phyloP scores from a whole-genome alignment of 2,113 vertebrate genomes.

The Promerops cafer region DNA sequence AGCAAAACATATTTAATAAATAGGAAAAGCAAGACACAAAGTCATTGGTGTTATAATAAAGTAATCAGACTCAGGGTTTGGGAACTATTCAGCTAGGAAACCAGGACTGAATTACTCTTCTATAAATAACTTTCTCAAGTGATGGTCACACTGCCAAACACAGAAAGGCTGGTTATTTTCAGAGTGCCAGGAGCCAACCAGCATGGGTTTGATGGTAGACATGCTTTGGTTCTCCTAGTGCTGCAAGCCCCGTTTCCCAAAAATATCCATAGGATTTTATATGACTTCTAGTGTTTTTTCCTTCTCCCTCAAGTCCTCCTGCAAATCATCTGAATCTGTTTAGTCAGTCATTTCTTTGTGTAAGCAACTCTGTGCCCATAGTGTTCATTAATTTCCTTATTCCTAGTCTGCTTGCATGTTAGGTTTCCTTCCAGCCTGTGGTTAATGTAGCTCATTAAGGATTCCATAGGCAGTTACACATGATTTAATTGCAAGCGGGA shows the following conservation, averaged over 20 bases:
- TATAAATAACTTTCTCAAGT: background rate
- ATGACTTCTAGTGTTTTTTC: background rate
- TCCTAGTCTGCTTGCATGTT: background rate
- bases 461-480: background rate
- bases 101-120: background rate
- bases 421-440: background rate
- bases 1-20: background rate
- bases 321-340: background rate
- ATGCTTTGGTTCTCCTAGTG: background rate
- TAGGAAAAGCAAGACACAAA: background rate
- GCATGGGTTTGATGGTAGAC: background rate
- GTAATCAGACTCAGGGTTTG: background rate
- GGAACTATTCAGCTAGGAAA: background rate
- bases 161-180: background rate
- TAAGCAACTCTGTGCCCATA: background rate
- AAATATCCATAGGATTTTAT: background rate
- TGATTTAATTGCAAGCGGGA: slow-evolving; percentile 8
- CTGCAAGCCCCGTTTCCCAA: background rate
- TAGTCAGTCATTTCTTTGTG: background rate
- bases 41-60: background rate
- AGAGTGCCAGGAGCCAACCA: background rate
- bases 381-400: background rate
- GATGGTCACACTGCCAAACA: background rate
- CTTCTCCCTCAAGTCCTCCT: background rate
- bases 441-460: background rate